phyloP scores from a whole-genome alignment of 2,113 vertebrate genomes.

The Thryonomys swinderianus region DNA sequence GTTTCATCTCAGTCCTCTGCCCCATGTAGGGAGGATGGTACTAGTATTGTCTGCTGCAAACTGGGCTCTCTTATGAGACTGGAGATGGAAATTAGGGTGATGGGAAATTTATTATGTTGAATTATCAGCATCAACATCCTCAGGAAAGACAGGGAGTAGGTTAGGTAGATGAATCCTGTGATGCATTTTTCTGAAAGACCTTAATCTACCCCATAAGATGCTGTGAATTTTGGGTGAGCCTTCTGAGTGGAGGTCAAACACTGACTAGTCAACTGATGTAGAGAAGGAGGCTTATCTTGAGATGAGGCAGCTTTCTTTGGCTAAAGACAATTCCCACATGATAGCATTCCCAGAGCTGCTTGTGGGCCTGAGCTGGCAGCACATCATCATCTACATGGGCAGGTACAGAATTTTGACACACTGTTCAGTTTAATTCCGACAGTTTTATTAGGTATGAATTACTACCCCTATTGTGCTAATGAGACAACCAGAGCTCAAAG shows the following conservation, averaged over 20 bases:
- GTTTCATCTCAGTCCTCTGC: neutral
- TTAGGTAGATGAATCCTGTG: neutral
- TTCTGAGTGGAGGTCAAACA: neutral
- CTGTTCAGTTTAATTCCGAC: neutral
- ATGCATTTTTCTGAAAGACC: neutral
- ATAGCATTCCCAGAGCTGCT: neutral
- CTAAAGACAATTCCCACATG: neutral
- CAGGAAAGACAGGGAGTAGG: neutral
- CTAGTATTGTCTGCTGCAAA: neutral
- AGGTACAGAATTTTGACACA: neutral
- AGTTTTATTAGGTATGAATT: neutral
- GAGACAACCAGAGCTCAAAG: neutral
- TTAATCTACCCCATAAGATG: neutral
- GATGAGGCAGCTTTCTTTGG: neutral
- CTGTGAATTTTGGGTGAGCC: neutral
- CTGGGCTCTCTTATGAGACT: neutral
- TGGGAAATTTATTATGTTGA: neutral
- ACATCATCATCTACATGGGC: neutral
- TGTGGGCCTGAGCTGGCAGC: neutral
- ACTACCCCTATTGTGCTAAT: neutral
- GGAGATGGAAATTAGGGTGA: neutral
- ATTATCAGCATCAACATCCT: neutral
- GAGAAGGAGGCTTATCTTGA: neutral
- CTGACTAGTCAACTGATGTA: neutral
- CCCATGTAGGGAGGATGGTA: neutral